These are phyloP conservation scores for Gymnothorax javanicus DNA, from an alignment of 2,797 vertebrate genomes.

Conservation along the genomic window DNA sequence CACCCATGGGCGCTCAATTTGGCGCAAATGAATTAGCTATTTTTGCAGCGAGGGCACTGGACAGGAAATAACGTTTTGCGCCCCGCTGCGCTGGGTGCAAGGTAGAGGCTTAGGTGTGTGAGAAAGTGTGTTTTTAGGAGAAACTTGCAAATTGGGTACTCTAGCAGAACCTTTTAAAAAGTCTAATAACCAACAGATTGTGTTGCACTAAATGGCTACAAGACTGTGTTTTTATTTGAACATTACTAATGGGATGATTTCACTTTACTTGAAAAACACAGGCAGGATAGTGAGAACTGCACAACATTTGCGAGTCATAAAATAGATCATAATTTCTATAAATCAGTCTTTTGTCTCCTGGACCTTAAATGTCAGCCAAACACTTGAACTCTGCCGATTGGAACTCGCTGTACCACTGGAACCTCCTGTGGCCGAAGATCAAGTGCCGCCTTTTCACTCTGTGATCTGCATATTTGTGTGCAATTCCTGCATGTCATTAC, in stretches of 20 bases:
- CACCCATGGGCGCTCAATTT: no score
- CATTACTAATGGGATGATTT: not conserved
- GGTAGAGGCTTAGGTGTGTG: not conserved
- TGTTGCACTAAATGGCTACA: not conserved
- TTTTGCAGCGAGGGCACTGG: no score
- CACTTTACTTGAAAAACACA: not conserved
- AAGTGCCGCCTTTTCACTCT: not conserved
- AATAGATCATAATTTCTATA: not conserved
- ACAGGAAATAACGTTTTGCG: no score
- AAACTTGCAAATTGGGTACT: not conserved
- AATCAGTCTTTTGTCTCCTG: not conserved
- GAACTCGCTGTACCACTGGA: not conserved
- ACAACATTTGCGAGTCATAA: not conserved
- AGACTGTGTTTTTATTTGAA: not conserved
- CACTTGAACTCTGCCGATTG: not conserved
- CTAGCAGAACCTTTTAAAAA: not conserved
- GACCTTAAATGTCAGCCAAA: not conserved
- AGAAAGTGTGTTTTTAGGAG: not conserved
- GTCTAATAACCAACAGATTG: not conserved
- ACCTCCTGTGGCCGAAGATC: not conserved
- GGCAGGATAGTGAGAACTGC: not conserved
- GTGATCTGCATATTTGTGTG: not conserved
- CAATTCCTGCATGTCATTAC: not conserved
- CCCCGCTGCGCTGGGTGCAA: no score
- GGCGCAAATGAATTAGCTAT: no score